Evolutionary conservation across 1,140 invertebrate genomes (phyloP), one percentile per base, ranked within the genome.

Genomic region (Streblospio benedicti): DNA sequence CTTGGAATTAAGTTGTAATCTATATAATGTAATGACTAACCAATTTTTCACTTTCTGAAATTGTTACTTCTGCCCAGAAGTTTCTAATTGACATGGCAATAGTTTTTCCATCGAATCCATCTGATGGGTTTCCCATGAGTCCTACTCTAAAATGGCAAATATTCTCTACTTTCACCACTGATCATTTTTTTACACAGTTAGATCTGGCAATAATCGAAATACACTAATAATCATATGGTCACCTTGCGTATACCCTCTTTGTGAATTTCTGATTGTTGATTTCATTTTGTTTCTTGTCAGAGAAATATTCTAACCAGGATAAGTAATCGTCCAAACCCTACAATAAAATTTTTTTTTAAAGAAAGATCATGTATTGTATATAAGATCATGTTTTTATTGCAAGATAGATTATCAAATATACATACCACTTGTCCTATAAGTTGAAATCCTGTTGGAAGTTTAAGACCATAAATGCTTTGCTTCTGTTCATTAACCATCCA

Each of bases 11-110:
- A 38, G 9, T 38, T 9, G n/a, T 4, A 25, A 31, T 12, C 23
- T 2, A 30, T 14, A 6, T 51, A 23, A 28, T 0, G 25, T 5
- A 51, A 14, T 50, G 16, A 58, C 41, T 4, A 30, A 56, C 47
- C 20, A 73, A 43, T 4, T 55, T 65, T 5, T 61, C 31, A 51
- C 69, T 71, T 61, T 70, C 69, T 52, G 28, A 35, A 32, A 73
- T 73, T 31, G 69, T 73, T 14, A 69, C 69, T 57, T 72, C 70
- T 20, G 71, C 71, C 71, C 71, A 73, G 59, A 73, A 73, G 55
- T 73, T 73, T 27, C 58, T 32, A 31, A 73, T 69, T 14, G 71
- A 66, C 1, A 73, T 44, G 6, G 71, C 65, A 52, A 73, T 73
- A 4, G 71, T 73, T 54, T 73, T 73, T 35, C 71, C 71, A 60